Percentiles rank a stretch among this genome's conserved stretches.
These are phyloP conservation scores for Spodoptera litura DNA, from an alignment of 1,140 invertebrate species.

Conservation along the genomic window DNA sequence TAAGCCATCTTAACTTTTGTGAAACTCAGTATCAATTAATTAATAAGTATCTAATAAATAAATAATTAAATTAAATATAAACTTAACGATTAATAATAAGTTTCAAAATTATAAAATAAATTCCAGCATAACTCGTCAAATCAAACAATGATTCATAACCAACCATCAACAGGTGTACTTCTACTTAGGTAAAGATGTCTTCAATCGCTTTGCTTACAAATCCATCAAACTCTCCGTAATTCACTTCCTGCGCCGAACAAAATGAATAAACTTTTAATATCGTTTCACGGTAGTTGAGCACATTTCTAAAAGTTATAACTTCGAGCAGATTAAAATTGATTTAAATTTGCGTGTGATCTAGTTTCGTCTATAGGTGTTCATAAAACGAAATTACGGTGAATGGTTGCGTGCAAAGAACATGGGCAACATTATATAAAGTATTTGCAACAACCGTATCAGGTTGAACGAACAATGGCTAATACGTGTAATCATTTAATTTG, in stretches of 20 bases:
- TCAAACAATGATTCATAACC: too few relatives aligned
- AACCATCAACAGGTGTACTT: too few relatives aligned
- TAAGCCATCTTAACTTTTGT: too few relatives aligned
- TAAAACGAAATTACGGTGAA: not conserved
- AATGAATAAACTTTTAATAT: not conserved
- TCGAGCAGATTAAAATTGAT: slow-evolving; percentile 4
- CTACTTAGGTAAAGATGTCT: not conserved
- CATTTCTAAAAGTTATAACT: slow-evolving; percentile 7
- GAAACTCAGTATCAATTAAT: too few relatives aligned
- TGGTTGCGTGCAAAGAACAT: not conserved
- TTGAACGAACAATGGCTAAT: not conserved
- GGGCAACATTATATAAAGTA: not conserved
- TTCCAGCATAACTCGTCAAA: too few relatives aligned
- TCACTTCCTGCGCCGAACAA: not conserved
- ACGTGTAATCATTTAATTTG: not conserved
- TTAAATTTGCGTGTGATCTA: slow-evolving; percentile 16
- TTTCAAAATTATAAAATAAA: too few relatives aligned
- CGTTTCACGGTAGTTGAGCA: slow-evolving; percentile 1
- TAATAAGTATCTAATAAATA: too few relatives aligned
- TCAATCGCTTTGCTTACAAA: not conserved
- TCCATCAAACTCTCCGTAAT: not conserved
- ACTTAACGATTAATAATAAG: too few relatives aligned
- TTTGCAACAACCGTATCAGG: slow-evolving; percentile 23
- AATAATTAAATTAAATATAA: too few relatives aligned
- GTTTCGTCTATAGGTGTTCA: not conserved